Evolutionary conservation across 2,888 invertebrate species (phyloP).

Genomic region (Aphodius sticticus): DNA sequence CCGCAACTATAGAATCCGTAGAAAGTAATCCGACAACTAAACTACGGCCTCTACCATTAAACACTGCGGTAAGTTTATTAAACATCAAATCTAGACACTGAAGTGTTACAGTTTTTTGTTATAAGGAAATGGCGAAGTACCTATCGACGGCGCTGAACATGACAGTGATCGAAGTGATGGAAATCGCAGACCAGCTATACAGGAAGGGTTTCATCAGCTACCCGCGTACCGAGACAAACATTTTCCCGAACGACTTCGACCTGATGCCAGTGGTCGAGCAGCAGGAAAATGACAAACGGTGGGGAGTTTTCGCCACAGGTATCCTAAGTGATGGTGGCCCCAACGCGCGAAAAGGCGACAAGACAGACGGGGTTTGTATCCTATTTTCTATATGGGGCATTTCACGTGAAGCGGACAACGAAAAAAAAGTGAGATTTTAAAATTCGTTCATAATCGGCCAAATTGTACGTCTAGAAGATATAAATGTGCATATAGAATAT

Average conservation of each 20-base stretch:
- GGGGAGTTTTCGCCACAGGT: conserved; percentile 88
- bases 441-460: too few species aligned
- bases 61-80: conserved; percentile 82
- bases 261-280: conserved; percentile 76
- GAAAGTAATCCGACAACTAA: conserved; percentile 91
- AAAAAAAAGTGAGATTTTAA: too few species aligned
- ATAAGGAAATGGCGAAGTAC: conserved; percentile 93
- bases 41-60: conserved; percentile 95
- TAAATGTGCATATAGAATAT: too few species aligned
- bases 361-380: conserved; percentile 77
- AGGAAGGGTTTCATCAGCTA: conserved; percentile 96
- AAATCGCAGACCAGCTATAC: conserved; percentile 94
- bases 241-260: conserved; percentile 92
- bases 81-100: background rate
- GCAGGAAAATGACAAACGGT: conserved; percentile 75
- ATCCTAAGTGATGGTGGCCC: conserved; percentile 82
- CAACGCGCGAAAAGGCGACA: conserved; percentile 91
- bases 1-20: conserved; percentile 78
- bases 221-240: conserved; percentile 98
- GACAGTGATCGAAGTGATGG: conserved; percentile 96
- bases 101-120: conserved; percentile 21
- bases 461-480: too few species aligned
- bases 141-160: conserved; percentile 90
- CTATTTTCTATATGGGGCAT: background rate
- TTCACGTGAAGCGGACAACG: too few species aligned